A percentile compares a stretch with the other conserved stretches of the same genome.
These are phyloP conservation scores for Trachymyrmex cornetzi DNA, from an alignment of 1,140 invertebrate genomes.

Conservation along the genomic window DNA sequence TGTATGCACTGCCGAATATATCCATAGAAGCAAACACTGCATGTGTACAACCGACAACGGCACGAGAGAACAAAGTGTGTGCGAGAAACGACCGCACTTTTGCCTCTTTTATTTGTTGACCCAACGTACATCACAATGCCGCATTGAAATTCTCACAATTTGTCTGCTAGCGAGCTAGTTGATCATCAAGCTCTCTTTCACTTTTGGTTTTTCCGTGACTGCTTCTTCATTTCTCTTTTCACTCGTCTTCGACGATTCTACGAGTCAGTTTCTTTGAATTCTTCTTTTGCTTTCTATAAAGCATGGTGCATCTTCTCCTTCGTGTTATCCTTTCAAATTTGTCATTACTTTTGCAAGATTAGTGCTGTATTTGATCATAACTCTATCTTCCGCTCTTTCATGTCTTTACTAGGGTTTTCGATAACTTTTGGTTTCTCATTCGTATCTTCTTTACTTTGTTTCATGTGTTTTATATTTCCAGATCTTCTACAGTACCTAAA, in stretches of 20 bases:
- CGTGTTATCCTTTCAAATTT: constrained; percentile 15
- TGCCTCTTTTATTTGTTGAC: constrained; percentile 72
- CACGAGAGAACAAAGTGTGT: constrained; percentile 16
- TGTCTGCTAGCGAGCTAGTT: constrained; percentile 68
- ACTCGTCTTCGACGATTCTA: neutral
- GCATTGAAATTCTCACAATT: constrained; percentile 78
- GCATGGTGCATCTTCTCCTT: neutral
- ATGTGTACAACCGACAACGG: neutral
- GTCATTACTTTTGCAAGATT: constrained; percentile 13
- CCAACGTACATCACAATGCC: constrained; percentile 48
- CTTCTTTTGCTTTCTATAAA: too few species aligned
- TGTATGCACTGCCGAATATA: neutral
- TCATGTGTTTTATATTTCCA: neutral
- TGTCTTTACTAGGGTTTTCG: neutral
- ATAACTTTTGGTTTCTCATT: constrained; percentile 14
- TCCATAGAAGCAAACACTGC: constrained; percentile 15
- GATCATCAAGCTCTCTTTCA: constrained; percentile 53
- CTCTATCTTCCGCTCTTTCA: constrained; percentile 2
- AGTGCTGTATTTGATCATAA: too few species aligned
- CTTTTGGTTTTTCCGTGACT: constrained; percentile 11
- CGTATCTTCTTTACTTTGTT: constrained; percentile 44
- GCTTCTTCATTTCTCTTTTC: neutral
- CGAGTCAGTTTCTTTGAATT: neutral
- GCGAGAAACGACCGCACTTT: constrained; percentile 47
- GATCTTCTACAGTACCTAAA: constrained; percentile 3